Evolutionary conservation across 2,888 invertebrate genomes (phyloP).

Genomic region (Allygus modestus): DNA sequence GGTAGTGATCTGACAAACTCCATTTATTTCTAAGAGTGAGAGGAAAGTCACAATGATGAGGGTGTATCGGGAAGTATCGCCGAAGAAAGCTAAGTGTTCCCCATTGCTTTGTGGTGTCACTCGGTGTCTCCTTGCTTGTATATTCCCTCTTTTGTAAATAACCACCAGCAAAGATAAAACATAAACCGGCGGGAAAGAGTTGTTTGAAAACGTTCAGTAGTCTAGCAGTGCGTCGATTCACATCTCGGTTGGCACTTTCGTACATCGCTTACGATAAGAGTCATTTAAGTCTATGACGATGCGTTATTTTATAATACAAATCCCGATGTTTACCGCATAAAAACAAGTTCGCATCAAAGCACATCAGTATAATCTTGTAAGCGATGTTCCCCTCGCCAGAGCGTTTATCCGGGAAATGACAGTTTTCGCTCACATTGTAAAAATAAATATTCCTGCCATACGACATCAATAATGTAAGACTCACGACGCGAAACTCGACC

Average conservation of each 20-base stretch:
- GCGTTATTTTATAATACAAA: background rate
- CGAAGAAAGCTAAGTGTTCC: conserved; percentile 41
- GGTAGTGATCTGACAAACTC: no score
- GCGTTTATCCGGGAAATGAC: conserved; percentile 24
- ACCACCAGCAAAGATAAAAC: conserved; percentile 29
- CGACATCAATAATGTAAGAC: conserved; percentile 52
- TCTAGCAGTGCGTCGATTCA: background rate
- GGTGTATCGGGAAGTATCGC: conserved; percentile 44
- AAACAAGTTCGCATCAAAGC: background rate
- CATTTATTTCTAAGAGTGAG: no score
- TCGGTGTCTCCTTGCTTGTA: conserved; percentile 44
- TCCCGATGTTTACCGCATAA: background rate
- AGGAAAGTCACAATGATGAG: background rate
- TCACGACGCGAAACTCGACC: conserved; percentile 50
- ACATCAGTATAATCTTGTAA: background rate
- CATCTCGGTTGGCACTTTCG: background rate
- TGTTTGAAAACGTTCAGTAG: conserved; percentile 19
- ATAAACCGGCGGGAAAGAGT: conserved; percentile 22
- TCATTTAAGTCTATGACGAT: background rate
- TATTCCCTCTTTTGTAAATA: conserved; percentile 47
- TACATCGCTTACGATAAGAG: background rate
- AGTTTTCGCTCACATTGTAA: conserved; percentile 42
- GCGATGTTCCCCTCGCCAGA: background rate
- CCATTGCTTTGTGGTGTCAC: conserved; percentile 49
- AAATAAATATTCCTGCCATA: conserved; percentile 61